Percentiles rank a stretch among this genome's conserved stretches.
Evolutionary conservation across 2,797 vertebrate species (phyloP).

Genomic region (Eutrigla gurnardus): DNA sequence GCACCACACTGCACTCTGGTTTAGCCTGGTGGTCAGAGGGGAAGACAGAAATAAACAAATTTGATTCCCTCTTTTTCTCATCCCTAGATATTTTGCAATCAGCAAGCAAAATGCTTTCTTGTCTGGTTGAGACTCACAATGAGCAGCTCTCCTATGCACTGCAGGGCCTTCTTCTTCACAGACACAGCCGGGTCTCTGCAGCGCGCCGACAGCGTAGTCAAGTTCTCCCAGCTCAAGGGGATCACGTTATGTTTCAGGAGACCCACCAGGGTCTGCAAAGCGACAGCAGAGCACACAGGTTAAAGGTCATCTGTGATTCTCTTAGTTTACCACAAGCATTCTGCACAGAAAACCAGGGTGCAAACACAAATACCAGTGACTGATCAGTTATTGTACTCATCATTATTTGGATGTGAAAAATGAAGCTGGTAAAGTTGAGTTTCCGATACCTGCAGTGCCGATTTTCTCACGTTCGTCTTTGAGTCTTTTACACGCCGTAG

Average conservation of each 20-base stretch:
- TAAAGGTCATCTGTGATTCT: not conserved
- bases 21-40: constrained; percentile 78
- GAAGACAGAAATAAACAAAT: not conserved
- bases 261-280: constrained; percentile 86
- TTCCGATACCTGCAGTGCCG: constrained; percentile 90
- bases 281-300: not conserved
- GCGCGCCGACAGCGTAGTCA: constrained; percentile 86
- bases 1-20: constrained; percentile 77
- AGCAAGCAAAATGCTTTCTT: not conserved
- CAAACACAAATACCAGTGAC: not conserved
- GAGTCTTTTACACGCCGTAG: constrained; percentile 85
- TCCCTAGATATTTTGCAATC: not conserved
- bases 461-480: constrained; percentile 92
- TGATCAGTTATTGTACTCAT: not conserved
- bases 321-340: not conserved
- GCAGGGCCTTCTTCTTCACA: constrained; percentile 93
- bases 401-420: not conserved
- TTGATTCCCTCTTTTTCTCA: not conserved
- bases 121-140: constrained; percentile 80
- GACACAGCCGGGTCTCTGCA: constrained; percentile 92
- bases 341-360: not conserved
- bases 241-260: constrained; percentile 88
- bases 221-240: constrained; percentile 80
- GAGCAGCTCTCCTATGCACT: constrained; percentile 91
- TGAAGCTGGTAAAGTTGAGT: not conserved